phyloP scores from a whole-genome alignment of 1,140 invertebrate species.

The Trissolcus basalis region DNA sequence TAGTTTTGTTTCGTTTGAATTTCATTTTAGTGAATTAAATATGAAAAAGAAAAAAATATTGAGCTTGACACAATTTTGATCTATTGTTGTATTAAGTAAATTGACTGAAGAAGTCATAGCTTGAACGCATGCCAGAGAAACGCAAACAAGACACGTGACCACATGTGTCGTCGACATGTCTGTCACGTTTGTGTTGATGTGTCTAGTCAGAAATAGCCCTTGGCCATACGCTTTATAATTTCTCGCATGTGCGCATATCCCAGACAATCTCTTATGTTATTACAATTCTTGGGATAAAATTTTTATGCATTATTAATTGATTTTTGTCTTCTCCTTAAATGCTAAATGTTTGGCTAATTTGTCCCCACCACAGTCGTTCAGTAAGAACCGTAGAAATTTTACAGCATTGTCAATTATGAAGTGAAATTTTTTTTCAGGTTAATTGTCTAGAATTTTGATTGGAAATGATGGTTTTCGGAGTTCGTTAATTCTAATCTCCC shows the following conservation, averaged over 20 bases:
- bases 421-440: background rate
- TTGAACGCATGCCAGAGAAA: slow-evolving; percentile 25
- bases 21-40: no score
- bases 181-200: slow-evolving; percentile 28
- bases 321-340: no score
- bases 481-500: slow-evolving; percentile 22
- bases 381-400: no score
- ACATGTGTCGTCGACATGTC: slow-evolving; percentile 44
- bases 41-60: no score
- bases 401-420: slow-evolving; percentile 19
- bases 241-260: slow-evolving; percentile 25
- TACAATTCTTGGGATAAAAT: no score
- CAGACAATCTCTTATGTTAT: no score
- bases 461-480: slow-evolving; percentile 16
- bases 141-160: slow-evolving; percentile 28
- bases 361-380: no score
- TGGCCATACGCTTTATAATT: slow-evolving; percentile 32
- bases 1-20: no score
- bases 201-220: slow-evolving; percentile 37
- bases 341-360: no score
- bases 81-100: no score
- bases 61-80: no score
- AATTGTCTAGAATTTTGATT: background rate
- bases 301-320: no score
- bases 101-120: background rate